These are phyloP conservation scores for Mythimna loreyi DNA, from an alignment of 2,888 invertebrate species.

Conservation along the genomic window DNA sequence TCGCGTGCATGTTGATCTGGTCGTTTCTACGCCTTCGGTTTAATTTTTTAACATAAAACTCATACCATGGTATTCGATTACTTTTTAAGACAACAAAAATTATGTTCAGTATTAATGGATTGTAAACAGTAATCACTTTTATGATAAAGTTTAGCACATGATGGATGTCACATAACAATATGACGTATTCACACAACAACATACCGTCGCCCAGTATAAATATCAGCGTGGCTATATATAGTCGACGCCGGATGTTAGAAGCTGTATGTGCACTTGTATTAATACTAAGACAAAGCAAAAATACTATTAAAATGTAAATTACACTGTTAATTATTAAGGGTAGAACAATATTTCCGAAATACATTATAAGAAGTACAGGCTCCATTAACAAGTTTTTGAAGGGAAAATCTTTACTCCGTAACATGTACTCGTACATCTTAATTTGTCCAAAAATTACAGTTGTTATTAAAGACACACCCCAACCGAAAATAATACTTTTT, in stretches of 20 bases:
- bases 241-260: too few species aligned
- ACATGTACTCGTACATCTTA: too few species aligned
- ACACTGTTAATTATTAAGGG: background rate
- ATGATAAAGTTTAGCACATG: too few species aligned
- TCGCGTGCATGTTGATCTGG: background rate
- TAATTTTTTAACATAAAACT: background rate
- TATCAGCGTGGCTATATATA: too few species aligned
- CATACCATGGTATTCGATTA: background rate
- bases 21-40: background rate
- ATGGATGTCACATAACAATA: too few species aligned
- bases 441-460: too few species aligned
- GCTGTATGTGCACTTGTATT: too few species aligned
- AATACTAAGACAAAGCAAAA: too few species aligned
- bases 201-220: background rate
- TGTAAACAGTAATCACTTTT: too few species aligned
- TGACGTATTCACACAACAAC: background rate
- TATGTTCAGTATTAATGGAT: background rate
- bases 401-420: too few species aligned
- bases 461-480: conserved; percentile 1
- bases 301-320: background rate
- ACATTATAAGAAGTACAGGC: too few species aligned
- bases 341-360: background rate
- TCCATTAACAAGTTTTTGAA: too few species aligned
- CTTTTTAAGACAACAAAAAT: background rate
- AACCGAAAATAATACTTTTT: conserved; percentile 2